These are phyloP conservation scores for Leptonema lineaticorne DNA, from an alignment of 1,140 invertebrate species.

Conservation along the genomic window DNA sequence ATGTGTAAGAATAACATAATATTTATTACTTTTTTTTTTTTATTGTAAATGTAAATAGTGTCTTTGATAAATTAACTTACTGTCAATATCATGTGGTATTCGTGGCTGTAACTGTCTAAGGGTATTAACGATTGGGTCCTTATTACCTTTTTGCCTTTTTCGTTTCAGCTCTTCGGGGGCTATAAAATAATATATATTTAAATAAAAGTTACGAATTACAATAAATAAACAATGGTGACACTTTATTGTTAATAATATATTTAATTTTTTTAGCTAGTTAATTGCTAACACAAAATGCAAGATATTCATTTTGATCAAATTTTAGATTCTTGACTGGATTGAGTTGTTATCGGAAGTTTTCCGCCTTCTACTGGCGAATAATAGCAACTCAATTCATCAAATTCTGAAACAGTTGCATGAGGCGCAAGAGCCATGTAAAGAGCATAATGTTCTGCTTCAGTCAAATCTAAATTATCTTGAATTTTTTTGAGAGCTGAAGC, in stretches of 20 bases:
- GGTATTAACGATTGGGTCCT: conserved; percentile 55
- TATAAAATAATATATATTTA: conserved; percentile 43
- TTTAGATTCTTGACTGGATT: conserved; percentile 33
- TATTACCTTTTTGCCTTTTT: conserved; percentile 63
- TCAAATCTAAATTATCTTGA: conserved; percentile 61
- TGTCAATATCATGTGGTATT: conserved; percentile 55
- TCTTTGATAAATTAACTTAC: conserved; percentile 54
- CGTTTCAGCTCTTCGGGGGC: conserved; percentile 57
- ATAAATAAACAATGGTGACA: conserved; percentile 40
- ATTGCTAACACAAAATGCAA: not conserved
- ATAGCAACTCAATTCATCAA: conserved; percentile 83
- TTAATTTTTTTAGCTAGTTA: not conserved
- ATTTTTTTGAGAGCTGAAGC: conserved; percentile 50
- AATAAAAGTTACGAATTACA: conserved; percentile 41
- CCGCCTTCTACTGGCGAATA: conserved; percentile 80
- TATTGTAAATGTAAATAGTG: too few species aligned
- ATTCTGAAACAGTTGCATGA: conserved; percentile 79
- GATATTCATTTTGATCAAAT: conserved; percentile 11
- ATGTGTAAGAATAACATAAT: too few species aligned
- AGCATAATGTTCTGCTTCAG: conserved; percentile 84
- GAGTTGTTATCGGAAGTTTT: conserved; percentile 50
- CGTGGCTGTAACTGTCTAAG: conserved; percentile 55
- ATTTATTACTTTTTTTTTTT: too few species aligned
- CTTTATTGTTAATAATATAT: not conserved
- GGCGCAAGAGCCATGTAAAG: conserved; percentile 81